These are phyloP conservation scores for Antennarius striatus DNA, from an alignment of 2,113 vertebrate genomes.

Conservation along the genomic window DNA sequence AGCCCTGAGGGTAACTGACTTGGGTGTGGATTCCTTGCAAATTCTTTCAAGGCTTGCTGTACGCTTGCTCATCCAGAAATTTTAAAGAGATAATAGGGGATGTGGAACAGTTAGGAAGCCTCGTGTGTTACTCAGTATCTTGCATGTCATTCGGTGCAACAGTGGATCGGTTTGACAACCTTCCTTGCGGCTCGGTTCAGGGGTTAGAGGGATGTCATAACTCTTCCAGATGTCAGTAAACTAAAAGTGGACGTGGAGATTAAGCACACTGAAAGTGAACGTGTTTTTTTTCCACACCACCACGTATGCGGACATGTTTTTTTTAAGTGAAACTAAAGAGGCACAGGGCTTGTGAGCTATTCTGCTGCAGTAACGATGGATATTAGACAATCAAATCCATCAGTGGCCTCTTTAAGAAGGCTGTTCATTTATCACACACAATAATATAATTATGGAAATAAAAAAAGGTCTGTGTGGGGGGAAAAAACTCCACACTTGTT, in stretches of 20 bases:
- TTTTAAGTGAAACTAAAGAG: neutral
- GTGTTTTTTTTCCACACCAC: no score
- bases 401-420: no score
- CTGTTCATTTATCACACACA: no score
- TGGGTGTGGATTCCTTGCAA: slow-evolving; percentile 52
- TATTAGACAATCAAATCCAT: no score
- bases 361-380: neutral
- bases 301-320: neutral
- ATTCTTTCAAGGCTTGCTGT: slow-evolving; percentile 44
- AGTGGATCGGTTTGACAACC: slow-evolving; percentile 6
- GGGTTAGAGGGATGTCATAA: slow-evolving; percentile 20
- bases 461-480: no score
- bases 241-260: neutral
- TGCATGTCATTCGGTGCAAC: neutral
- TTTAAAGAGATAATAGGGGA: slow-evolving; percentile 13
- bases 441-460: no score
- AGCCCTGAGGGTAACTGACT: slow-evolving; percentile 11
- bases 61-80: slow-evolving; percentile 13
- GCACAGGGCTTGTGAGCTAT: neutral
- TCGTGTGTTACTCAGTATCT: neutral
- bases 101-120: neutral
- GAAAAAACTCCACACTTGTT: no score
- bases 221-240: neutral
- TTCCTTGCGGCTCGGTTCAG: neutral
- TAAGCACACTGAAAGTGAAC: neutral